Percentiles rank a stretch among this genome's conserved stretches.
These are phyloP conservation scores for Alviniconcha strummeri DNA, from an alignment of 2,888 invertebrate genomes.

Conservation along the genomic window DNA sequence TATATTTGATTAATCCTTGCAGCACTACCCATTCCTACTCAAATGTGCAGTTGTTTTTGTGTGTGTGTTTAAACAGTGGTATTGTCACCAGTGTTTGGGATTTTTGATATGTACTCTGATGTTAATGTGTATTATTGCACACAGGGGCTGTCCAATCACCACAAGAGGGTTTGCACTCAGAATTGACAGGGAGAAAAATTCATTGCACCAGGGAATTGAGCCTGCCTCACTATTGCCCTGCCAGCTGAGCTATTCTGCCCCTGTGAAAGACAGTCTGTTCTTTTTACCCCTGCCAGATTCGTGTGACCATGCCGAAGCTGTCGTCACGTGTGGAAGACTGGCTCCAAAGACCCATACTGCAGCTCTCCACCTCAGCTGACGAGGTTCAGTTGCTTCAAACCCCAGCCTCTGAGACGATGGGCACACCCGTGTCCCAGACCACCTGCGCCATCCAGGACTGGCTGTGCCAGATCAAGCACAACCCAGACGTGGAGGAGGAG, in stretches of 20 bases:
- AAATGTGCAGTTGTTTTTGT: too few species aligned
- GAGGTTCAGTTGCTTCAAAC: background rate
- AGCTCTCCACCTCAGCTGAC: conserved; percentile 43
- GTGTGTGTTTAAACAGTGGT: too few species aligned
- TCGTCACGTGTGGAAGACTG: conserved; percentile 60
- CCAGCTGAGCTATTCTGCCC: background rate
- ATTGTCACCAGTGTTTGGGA: too few species aligned
- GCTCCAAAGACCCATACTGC: conserved; percentile 52
- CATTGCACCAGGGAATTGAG: too few species aligned
- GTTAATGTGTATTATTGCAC: too few species aligned
- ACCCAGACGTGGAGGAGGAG: conserved; percentile 65
- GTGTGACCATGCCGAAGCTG: conserved; percentile 62
- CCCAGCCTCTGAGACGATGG: conserved; percentile 18
- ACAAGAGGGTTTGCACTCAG: too few species aligned
- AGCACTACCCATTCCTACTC: too few species aligned
- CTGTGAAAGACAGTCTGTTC: background rate
- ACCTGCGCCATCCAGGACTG: conserved; percentile 65
- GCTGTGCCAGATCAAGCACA: conserved; percentile 67
- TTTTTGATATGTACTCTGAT: too few species aligned
- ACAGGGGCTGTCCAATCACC: too few species aligned
- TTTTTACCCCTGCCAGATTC: conserved; percentile 49
- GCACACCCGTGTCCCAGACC: conserved; percentile 40
- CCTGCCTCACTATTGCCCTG: too few species aligned
- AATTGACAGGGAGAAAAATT: too few species aligned
- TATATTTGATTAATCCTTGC: too few species aligned